These are phyloP conservation scores for Steinernema scapterisci DNA, from an alignment of 2,888 invertebrate genomes.

Conservation along the genomic window DNA sequence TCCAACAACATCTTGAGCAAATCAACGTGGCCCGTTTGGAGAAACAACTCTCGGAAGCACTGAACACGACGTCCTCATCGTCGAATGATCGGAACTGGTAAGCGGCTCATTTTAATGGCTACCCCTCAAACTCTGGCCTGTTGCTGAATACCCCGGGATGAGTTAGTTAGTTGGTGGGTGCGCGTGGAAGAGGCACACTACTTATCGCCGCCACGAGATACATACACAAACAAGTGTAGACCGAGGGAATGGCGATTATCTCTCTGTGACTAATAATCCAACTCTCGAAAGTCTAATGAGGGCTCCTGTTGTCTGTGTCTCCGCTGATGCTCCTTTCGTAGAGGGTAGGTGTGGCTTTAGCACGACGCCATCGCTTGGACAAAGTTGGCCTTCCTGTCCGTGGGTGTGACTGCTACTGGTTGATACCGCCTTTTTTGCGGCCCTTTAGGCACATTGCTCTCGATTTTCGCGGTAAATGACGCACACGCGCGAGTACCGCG, in stretches of 20 bases:
- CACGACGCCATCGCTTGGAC: too few species aligned
- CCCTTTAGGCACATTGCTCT: neutral
- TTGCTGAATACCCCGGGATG: slow-evolving; percentile 3
- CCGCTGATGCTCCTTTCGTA: neutral
- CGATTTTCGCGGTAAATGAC: slow-evolving; percentile 19
- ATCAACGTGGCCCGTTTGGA: neutral
- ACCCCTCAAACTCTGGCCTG: neutral
- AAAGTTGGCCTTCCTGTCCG: neutral
- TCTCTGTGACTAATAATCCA: neutral
- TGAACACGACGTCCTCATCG: neutral
- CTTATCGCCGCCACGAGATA: neutral
- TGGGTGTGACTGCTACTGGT: neutral
- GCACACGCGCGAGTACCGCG: neutral
- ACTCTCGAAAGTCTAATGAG: slow-evolving; percentile 8
- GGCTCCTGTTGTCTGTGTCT: neutral
- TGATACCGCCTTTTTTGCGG: slow-evolving; percentile 19
- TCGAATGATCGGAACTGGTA: slow-evolving; percentile 12
- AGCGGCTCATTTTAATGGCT: neutral
- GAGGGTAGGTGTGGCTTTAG: neutral
- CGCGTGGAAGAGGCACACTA: neutral
- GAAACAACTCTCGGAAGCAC: slow-evolving; percentile 6
- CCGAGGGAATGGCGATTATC: slow-evolving; percentile 14
- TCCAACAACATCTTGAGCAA: slow-evolving; percentile 3
- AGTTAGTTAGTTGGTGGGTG: slow-evolving; percentile 3
- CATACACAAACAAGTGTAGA: neutral